phyloP scores from a whole-genome alignment of 2,113 vertebrate genomes.

The Lophotis ruficrista region DNA sequence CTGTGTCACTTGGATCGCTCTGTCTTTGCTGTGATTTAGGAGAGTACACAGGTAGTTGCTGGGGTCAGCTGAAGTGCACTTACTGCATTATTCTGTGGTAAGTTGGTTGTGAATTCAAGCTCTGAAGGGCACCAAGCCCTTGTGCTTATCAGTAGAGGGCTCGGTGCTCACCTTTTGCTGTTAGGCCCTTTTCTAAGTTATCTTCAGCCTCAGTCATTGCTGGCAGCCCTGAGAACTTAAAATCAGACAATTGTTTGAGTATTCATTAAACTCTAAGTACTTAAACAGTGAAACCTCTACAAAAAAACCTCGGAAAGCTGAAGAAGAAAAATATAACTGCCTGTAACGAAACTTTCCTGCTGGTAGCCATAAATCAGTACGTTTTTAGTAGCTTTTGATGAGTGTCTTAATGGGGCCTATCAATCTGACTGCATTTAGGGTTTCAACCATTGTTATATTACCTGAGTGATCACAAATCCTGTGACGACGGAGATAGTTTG shows the following conservation, averaged over 20 bases:
- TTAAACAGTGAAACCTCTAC: conserved; percentile 5
- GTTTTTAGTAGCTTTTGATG: conserved; percentile 31
- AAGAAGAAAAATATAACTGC: background rate
- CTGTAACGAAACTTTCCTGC: background rate
- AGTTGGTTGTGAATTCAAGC: background rate
- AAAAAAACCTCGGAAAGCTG: conserved; percentile 7
- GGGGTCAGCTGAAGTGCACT: background rate
- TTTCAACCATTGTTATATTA: background rate
- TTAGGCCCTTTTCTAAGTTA: background rate
- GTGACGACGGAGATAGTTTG: background rate
- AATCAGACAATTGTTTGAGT: background rate
- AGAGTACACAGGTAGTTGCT: background rate
- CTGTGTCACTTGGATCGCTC: background rate
- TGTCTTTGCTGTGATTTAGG: background rate
- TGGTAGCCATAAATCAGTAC: background rate
- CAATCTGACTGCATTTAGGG: background rate
- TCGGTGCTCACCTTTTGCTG: background rate
- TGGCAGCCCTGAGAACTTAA: background rate
- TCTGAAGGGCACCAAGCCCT: conserved; percentile 1
- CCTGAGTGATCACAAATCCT: background rate
- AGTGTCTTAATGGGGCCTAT: background rate
- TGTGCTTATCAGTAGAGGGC: background rate
- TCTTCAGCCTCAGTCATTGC: background rate
- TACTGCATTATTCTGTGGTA: background rate
- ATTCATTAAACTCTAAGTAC: background rate